Base-by-base conservation (phyloP, 2,888 invertebrate species). In the Sarcophaga variegata region DNA sequence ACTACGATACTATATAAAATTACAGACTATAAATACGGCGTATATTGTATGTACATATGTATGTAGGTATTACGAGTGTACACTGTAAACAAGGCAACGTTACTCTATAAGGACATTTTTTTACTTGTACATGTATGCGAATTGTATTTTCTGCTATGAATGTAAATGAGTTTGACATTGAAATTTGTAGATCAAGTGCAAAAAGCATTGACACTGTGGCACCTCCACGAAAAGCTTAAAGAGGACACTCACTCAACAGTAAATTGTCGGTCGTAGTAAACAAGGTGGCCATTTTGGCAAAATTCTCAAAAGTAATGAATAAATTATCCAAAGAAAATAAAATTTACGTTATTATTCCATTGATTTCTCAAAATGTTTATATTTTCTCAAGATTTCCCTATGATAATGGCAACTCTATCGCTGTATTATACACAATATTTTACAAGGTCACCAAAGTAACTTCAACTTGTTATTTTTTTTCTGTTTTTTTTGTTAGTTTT, bases 121-220 rank as follows among this genome's bases (percentile, higher is more conserved):
- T 12, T 69, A 12, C 0, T 12, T 54, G 17, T 22, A 12, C 2
- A 8, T 37, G 37, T 37, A 2, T 37, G 37, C 2, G 10, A 37
- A 8, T 37, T 1, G 37, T 6, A 37, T 37, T 37, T 37, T 37
- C 37, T 22, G 25, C 25, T 63, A 10, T 27, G 6, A 20, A 54
- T 60, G 20, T 20, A 59, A 60, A 72, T 62, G n/a, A 72, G 22
- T 45, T 72, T 72, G 59, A 37, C 72, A 72, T 72, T 74, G 74
- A 74, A 60, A 45, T 74, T 62, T 74, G 62, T 74, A 22, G 47
- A 49, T 74, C 74, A 63, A 74, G 74, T 62, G 74, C 45, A 74
- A 74, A 62, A 62, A 74, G 22, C 62, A 74, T 62, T 74, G 62
- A 74, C 45, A 72, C 72, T 37, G 14, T 20, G 14, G 20, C 12